These are phyloP conservation scores for Plectropomus leopardus DNA, from an alignment of 2,113 vertebrate species.

Conservation along the genomic window DNA sequence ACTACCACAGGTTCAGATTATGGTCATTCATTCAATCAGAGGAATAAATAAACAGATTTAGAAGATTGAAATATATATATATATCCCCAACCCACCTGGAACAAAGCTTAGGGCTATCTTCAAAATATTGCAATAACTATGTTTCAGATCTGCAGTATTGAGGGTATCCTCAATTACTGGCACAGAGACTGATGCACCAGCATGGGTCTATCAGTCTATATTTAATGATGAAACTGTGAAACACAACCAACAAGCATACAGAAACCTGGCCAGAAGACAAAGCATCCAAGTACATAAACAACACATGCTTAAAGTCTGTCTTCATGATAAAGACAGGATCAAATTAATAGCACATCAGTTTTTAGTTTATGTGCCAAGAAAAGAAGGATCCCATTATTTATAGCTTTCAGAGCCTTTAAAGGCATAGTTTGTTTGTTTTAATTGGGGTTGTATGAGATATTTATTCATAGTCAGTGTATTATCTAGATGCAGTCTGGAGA, in stretches of 20 bases:
- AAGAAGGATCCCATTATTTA: neutral
- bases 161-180: constrained; percentile 6
- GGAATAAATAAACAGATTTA: neutral
- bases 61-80: neutral
- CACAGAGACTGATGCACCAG: constrained; percentile 3
- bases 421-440: too few species aligned
- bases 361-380: too few species aligned
- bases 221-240: neutral
- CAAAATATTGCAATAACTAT: neutral
- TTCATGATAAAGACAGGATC: neutral
- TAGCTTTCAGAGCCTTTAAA: neutral
- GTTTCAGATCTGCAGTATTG: neutral
- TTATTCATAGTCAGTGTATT: too few species aligned
- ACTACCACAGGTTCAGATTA: neutral
- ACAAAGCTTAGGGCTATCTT: neutral
- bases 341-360: neutral
- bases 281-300: too few species aligned
- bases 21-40: neutral
- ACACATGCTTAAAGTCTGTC: neutral
- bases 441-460: too few species aligned
- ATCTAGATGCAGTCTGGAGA: too few species aligned
- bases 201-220: neutral
- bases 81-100: neutral
- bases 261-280: neutral
- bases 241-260: neutral